A percentile compares a stretch with the other conserved stretches of the same genome.
Evolutionary conservation across 2,888 invertebrate genomes (phyloP).

Genomic region (Lucinisca nassula): DNA sequence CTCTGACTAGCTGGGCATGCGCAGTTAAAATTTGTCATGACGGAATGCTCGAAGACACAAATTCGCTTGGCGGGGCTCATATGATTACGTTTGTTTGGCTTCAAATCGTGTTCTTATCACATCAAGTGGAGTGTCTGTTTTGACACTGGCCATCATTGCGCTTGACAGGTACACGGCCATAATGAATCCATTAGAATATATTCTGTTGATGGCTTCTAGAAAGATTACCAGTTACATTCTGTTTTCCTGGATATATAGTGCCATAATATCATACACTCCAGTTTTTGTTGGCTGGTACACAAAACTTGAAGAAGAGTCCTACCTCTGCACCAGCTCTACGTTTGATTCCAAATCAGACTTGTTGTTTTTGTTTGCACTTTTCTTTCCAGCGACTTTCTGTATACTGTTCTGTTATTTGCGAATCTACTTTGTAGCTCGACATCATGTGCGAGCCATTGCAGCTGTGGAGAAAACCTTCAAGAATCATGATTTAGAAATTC

Average conservation of each 20-base stretch:
- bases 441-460: constrained; percentile 91
- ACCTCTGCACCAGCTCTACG: constrained; percentile 56
- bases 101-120: constrained; percentile 90
- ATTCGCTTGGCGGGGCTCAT: too few relatives aligned
- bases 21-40: too few relatives aligned
- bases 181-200: constrained; percentile 91
- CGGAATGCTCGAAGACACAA: too few relatives aligned
- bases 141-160: constrained; percentile 91
- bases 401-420: constrained; percentile 91
- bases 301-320: constrained; percentile 36
- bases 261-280: constrained; percentile 90
- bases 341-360: constrained; percentile 89
- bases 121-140: constrained; percentile 90
- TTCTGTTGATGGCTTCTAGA: constrained; percentile 90
- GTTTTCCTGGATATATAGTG: constrained; percentile 90
- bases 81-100: constrained; percentile 89
- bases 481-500: constrained; percentile 82
- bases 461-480: constrained; percentile 90
- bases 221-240: constrained; percentile 90
- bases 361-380: constrained; percentile 90
- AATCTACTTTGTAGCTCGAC: constrained; percentile 91
- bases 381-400: constrained; percentile 90
- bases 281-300: constrained; percentile 88
- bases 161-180: constrained; percentile 91
- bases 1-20: too few relatives aligned